Evolutionary conservation across 1,140 invertebrate genomes (phyloP).

Genomic region (Drosophila oshimai): DNA sequence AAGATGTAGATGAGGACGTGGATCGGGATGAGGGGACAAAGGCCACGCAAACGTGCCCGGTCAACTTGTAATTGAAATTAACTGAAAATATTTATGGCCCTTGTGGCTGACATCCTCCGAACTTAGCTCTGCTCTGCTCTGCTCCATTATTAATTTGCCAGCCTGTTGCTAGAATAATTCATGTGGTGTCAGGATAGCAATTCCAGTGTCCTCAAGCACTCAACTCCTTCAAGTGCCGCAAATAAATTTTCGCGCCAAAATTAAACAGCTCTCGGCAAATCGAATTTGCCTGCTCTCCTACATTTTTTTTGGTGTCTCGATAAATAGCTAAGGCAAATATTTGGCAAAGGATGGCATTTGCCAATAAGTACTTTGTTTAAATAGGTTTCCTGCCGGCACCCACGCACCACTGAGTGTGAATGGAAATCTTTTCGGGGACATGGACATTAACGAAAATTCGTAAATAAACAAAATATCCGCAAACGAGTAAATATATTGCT

Average conservation of each 20-base stretch:
- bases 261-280: constrained; percentile 49
- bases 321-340: constrained; percentile 58
- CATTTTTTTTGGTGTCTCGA: constrained; percentile 29
- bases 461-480: constrained; percentile 75
- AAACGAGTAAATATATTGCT: constrained; percentile 69
- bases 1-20: no score
- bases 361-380: constrained; percentile 78
- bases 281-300: constrained; percentile 32
- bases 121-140: constrained; percentile 12
- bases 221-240: constrained; percentile 19
- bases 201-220: neutral
- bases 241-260: constrained; percentile 60
- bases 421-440: constrained; percentile 43
- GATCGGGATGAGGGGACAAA: neutral
- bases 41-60: constrained; percentile 27
- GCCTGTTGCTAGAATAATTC: constrained; percentile 36
- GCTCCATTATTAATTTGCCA: constrained; percentile 45
- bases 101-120: constrained; percentile 28
- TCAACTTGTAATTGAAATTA: constrained; percentile 71
- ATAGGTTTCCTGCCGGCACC: constrained; percentile 60
- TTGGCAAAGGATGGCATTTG: constrained; percentile 75
- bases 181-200: constrained; percentile 29
- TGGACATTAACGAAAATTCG: constrained; percentile 62
- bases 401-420: constrained; percentile 33
- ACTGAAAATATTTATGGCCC: constrained; percentile 74